phyloP scores from a whole-genome alignment of 2,113 vertebrate genomes.

The Trematocara stigmaticum region DNA sequence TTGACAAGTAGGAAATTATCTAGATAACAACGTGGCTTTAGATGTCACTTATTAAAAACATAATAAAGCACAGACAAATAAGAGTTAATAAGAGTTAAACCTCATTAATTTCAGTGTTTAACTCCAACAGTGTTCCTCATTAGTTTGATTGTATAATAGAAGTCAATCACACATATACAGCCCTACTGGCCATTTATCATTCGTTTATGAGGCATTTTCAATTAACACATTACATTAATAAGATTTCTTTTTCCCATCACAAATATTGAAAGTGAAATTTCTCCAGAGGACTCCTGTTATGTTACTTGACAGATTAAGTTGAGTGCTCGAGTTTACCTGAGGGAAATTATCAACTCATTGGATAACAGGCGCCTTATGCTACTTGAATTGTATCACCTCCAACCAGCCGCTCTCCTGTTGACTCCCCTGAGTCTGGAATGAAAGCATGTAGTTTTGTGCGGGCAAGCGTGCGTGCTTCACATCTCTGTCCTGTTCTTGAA shows the following conservation, averaged over 20 bases:
- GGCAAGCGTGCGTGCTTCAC: neutral
- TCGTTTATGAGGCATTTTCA: neutral
- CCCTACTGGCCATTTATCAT: neutral
- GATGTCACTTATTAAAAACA: neutral
- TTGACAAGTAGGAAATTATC: neutral
- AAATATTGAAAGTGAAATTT: slow-evolving; percentile 24
- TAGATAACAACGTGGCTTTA: neutral
- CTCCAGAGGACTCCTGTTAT: slow-evolving; percentile 32
- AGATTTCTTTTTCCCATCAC: slow-evolving; percentile 4
- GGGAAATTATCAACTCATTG: slow-evolving; percentile 61
- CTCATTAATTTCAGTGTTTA: neutral
- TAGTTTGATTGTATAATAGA: neutral
- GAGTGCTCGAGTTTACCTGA: slow-evolving; percentile 40
- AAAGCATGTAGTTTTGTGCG: neutral
- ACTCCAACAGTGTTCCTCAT: neutral
- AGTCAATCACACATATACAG: neutral
- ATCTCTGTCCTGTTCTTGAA: neutral
- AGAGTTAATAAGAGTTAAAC: neutral
- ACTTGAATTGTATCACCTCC: slow-evolving; percentile 62
- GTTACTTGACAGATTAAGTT: slow-evolving; percentile 51
- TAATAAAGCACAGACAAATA: neutral
- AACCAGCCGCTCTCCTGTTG: slow-evolving; percentile 49
- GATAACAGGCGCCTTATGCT: slow-evolving; percentile 49
- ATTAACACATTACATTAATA: slow-evolving; percentile 5
- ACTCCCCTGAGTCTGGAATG: slow-evolving; percentile 21